phyloP scores from a whole-genome alignment of 1,140 invertebrate genomes.

The Chrysomallon squamiferum region DNA sequence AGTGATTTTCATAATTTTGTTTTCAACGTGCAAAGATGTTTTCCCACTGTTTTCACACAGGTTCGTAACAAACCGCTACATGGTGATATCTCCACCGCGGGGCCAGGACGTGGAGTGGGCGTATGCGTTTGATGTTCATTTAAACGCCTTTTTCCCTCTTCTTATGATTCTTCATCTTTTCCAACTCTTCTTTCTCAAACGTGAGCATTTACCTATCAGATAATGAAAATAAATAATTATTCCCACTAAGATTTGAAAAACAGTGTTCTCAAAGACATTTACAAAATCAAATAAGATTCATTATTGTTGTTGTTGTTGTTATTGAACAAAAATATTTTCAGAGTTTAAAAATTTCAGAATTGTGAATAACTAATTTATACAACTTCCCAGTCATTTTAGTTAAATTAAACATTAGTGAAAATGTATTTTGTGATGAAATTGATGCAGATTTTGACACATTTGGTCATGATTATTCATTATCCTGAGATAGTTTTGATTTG shows the following conservation, averaged over 20 bases:
- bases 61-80: conserved; percentile 87
- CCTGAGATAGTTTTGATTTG: no score
- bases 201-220: conserved; percentile 73
- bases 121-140: conserved; percentile 97
- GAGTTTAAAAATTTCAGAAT: no score
- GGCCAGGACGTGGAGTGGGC: conserved; percentile 94
- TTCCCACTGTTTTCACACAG: no score
- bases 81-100: conserved; percentile 69
- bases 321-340: no score
- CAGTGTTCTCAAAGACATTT: neutral
- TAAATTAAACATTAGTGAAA: neutral
- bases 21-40: no score
- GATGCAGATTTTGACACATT: neutral
- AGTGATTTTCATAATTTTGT: no score
- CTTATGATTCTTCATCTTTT: conserved; percentile 93
- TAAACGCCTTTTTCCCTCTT: conserved; percentile 97
- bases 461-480: neutral
- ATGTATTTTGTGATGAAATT: neutral
- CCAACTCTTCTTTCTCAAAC: conserved; percentile 87
- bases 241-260: neutral
- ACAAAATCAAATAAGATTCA: neutral
- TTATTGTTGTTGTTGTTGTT: neutral
- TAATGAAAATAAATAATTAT: neutral
- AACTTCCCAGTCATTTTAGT: no score
- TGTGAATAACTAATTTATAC: no score